These are phyloP conservation scores for Bagarius yarrelli DNA, from an alignment of 2,113 vertebrate genomes.

Conservation along the genomic window DNA sequence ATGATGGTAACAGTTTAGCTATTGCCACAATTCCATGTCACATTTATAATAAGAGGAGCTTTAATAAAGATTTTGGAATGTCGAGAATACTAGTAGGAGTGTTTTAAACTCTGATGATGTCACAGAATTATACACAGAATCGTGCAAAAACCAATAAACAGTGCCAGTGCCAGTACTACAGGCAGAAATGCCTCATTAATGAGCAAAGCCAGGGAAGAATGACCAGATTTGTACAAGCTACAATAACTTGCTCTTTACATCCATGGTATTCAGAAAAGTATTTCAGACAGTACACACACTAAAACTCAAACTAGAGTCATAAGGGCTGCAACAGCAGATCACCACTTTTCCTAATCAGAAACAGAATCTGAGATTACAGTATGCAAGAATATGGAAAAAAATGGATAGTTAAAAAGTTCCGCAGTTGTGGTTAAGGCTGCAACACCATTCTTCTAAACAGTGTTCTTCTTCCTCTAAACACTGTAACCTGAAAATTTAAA, in stretches of 20 bases:
- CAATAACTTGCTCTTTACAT: background rate
- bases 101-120: background rate
- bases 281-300: background rate
- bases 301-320: background rate
- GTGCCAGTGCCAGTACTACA: background rate
- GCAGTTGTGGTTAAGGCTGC: too few species aligned
- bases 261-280: background rate
- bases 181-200: background rate
- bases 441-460: background rate
- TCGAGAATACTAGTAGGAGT: background rate
- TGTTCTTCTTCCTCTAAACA: background rate
- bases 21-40: background rate
- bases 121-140: background rate
- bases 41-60: background rate
- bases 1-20: background rate
- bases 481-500: background rate
- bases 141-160: background rate
- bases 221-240: background rate
- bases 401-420: background rate
- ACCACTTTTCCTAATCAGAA: background rate
- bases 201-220: background rate
- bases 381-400: background rate
- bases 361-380: background rate
- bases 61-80: background rate
- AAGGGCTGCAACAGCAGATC: background rate